Conservation (phyloP, 2,888 invertebrate species). For the Eupelmus urozonus region DNA sequence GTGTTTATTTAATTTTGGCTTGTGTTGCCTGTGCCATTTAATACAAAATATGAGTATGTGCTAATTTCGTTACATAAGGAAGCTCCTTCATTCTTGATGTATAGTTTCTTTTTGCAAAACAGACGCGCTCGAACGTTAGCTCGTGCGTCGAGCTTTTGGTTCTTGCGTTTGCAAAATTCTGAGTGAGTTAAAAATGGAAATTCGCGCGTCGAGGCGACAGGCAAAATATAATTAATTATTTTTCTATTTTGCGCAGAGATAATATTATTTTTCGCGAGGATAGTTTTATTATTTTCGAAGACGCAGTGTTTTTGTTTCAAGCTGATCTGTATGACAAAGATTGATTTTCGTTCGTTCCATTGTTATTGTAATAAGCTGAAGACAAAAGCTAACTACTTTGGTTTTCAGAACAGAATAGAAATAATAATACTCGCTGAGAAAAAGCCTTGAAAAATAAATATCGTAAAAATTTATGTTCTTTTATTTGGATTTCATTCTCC, state of each 20-base stretch:
- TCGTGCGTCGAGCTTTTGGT: neutral
- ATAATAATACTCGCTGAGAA: too few relatives aligned
- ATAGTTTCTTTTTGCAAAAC: conserved; percentile 33
- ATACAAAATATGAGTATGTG: conserved; percentile 39
- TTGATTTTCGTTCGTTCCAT: neutral
- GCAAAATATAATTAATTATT: neutral
- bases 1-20: conserved; percentile 43
- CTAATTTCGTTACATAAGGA: conserved; percentile 40
- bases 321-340: too few relatives aligned
- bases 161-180: neutral
- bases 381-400: too few relatives aligned
- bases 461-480: too few relatives aligned
- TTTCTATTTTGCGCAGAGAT: neutral
- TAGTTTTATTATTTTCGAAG: neutral
- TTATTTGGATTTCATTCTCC: too few relatives aligned
- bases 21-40: conserved; percentile 18
- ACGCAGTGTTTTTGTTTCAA: too few relatives aligned
- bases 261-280: too few relatives aligned
- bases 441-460: too few relatives aligned
- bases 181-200: neutral
- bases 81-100: conserved; percentile 18
- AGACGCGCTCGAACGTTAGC: neutral
- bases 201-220: neutral
- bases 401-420: too few relatives aligned
- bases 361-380: too few relatives aligned